These are phyloP conservation scores for Lepidocolaptes lacrymiger DNA, from an alignment of 2,797 vertebrate species.

Conservation along the genomic window DNA sequence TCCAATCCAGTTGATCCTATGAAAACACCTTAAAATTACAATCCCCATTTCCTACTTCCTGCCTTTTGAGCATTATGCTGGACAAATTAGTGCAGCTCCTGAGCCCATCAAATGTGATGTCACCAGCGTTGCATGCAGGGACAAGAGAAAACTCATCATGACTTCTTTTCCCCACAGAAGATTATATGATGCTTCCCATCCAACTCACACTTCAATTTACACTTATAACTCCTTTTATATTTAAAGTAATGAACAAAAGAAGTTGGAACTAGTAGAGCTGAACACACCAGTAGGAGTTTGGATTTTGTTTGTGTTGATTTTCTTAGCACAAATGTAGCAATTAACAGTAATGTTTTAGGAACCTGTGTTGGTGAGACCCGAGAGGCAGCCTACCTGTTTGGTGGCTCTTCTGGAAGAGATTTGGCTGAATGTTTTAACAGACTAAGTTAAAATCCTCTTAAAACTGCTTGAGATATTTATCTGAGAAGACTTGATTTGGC, in stretches of 20 bases:
- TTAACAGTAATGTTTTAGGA: neutral
- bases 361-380: neutral
- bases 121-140: neutral
- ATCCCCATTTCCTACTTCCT: neutral
- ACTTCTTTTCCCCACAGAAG: neutral
- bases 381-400: neutral
- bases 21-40: neutral
- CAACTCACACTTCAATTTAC: neutral
- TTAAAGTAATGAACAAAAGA: neutral
- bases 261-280: neutral
- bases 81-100: neutral
- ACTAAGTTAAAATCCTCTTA: neutral
- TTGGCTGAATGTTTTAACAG: neutral
- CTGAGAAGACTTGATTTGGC: neutral
- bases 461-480: neutral
- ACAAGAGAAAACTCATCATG: neutral
- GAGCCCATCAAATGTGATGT: neutral
- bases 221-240: neutral
- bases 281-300: neutral
- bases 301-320: neutral
- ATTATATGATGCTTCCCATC: neutral
- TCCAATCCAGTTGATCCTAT: no score
- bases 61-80: neutral
- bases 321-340: neutral
- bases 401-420: neutral